Conservation (phyloP, 2,113 vertebrate species). For the Aspiorhynchus laticeps region DNA sequence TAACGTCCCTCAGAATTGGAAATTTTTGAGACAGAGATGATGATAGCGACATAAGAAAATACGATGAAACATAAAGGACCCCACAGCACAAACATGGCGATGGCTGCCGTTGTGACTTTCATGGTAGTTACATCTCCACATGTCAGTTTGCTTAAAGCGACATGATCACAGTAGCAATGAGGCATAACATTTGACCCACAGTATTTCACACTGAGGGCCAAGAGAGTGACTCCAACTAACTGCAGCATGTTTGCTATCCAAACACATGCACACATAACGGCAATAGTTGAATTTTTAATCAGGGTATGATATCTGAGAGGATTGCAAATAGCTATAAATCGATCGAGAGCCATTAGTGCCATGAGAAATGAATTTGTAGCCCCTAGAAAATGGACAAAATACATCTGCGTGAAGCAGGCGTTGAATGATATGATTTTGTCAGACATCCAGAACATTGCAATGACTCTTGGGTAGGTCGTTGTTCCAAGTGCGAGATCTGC, state of each 20-base stretch:
- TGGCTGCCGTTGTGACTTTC: background rate
- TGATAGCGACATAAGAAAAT: constrained; percentile 65
- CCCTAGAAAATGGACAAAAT: constrained; percentile 70
- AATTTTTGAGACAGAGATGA: constrained; percentile 64
- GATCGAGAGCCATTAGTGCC: constrained; percentile 71
- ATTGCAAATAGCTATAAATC: constrained; percentile 67
- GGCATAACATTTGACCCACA: constrained; percentile 70
- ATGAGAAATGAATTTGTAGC: constrained; percentile 66
- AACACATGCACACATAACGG: constrained; percentile 56
- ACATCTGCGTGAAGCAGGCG: constrained; percentile 71
- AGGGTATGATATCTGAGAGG: constrained; percentile 67
- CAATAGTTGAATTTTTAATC: constrained; percentile 63
- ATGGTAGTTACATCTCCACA: constrained; percentile 46
- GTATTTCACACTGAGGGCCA: constrained; percentile 52
- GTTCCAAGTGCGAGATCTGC: constrained; percentile 63
- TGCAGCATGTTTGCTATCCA: constrained; percentile 60
- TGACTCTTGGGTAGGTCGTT: constrained; percentile 67
- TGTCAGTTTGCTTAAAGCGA: constrained; percentile 61
- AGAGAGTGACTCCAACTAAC: constrained; percentile 46
- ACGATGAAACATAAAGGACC: constrained; percentile 63
- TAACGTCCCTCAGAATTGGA: constrained; percentile 44
- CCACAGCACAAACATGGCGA: constrained; percentile 68
- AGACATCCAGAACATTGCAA: constrained; percentile 67
- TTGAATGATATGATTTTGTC: constrained; percentile 59
- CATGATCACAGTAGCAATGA: constrained; percentile 70